Conservation (phyloP, 2,888 invertebrate species). For the Epinotia brunnichana region DNA sequence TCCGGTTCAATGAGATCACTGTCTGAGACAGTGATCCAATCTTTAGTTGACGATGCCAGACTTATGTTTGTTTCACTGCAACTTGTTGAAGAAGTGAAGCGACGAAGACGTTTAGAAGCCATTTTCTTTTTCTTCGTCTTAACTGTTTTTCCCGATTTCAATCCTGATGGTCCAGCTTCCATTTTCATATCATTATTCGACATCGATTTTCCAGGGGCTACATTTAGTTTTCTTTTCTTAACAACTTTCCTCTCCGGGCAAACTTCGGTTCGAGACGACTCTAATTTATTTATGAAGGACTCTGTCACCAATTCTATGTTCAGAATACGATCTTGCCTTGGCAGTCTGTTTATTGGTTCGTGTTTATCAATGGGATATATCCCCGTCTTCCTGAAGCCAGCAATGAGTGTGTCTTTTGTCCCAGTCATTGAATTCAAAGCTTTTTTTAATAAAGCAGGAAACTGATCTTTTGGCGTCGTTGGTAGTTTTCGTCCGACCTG, state of each 20-base stretch:
- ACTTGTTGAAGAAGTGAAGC: no score
- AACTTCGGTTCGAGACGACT: neutral
- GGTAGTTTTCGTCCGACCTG: neutral
- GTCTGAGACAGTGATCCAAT: no score
- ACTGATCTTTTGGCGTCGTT: slow-evolving; percentile 1
- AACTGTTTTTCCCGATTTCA: neutral
- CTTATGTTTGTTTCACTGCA: no score
- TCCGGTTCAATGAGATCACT: no score
- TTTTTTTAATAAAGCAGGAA: neutral
- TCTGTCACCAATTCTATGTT: neutral
- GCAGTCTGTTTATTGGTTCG: neutral
- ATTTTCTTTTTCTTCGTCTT: no score
- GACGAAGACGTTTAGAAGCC: no score
- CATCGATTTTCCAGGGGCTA: neutral
- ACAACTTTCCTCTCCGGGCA: slow-evolving; percentile 9
- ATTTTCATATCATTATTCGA: neutral
- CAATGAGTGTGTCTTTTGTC: neutral
- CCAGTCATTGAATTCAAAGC: neutral
- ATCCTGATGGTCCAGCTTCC: neutral
- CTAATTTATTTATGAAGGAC: neutral
- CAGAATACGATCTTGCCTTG: slow-evolving; percentile 11
- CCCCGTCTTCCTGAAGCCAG: neutral
- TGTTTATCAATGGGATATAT: neutral
- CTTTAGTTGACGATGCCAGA: no score
- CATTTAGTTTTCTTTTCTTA: slow-evolving; percentile 10